These are phyloP conservation scores for Poeciliopsis retropinna DNA, from an alignment of 2,113 vertebrate species.

Conservation along the genomic window DNA sequence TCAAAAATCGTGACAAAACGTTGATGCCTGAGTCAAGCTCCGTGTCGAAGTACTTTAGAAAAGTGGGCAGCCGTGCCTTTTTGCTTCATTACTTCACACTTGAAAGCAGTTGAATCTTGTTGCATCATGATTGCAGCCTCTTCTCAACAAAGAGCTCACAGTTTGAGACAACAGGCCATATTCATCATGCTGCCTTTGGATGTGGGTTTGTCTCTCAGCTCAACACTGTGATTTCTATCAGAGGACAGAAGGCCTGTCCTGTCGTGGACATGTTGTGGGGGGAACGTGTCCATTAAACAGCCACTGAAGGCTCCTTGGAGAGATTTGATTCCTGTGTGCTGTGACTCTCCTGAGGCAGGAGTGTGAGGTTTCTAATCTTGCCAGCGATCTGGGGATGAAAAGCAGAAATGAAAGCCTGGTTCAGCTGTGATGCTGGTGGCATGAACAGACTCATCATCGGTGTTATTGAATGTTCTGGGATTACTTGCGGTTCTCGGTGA, in stretches of 20 bases:
- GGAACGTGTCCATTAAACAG: conserved; percentile 61
- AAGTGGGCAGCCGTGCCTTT: conserved; percentile 4
- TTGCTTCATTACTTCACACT: conserved; percentile 38
- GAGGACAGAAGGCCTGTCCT: conserved; percentile 44
- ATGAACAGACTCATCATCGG: conserved; percentile 6
- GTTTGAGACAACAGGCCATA: conserved; percentile 26
- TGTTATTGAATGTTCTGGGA: not conserved
- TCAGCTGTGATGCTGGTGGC: conserved; percentile 3
- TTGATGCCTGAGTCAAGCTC: conserved; percentile 17
- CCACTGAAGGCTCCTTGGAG: conserved; percentile 52
- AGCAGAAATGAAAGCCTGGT: conserved; percentile 10
- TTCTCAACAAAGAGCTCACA: conserved; percentile 19
- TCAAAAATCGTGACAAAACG: conserved; percentile 16
- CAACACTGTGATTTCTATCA: conserved; percentile 41
- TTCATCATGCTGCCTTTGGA: conserved; percentile 33
- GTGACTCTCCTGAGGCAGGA: conserved; percentile 40
- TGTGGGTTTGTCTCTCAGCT: conserved; percentile 18
- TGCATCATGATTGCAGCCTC: conserved; percentile 61
- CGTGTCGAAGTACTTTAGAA: not conserved
- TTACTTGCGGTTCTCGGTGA: conserved; percentile 11
- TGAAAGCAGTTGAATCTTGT: conserved; percentile 39
- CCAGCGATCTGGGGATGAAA: conserved; percentile 9
- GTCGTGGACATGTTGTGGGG: conserved; percentile 47
- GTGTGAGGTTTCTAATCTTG: conserved; percentile 37
- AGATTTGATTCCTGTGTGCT: conserved; percentile 47